Evolutionary conservation across 2,113 vertebrate species (phyloP).

Genomic region (Pao palembangensis): DNA sequence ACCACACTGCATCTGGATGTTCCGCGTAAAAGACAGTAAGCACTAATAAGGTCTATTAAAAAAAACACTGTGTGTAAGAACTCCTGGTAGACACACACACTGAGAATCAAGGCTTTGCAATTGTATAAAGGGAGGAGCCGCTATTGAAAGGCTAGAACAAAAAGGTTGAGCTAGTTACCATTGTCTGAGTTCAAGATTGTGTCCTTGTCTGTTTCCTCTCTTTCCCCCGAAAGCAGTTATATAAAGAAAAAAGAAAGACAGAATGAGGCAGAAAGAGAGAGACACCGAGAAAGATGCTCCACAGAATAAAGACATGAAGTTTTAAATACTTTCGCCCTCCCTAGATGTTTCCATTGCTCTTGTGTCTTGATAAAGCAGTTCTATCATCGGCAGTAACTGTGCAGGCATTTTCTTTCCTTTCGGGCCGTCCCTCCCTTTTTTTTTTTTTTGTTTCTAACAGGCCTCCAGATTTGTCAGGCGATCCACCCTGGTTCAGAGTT

Average conservation of each 20-base stretch:
- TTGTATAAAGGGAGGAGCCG: background rate
- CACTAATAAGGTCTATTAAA: slow-evolving; percentile 26
- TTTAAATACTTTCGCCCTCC: slow-evolving; percentile 1
- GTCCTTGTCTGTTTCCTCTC: slow-evolving; percentile 62
- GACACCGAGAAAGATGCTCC: slow-evolving; percentile 10
- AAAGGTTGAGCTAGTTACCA: slow-evolving; percentile 54
- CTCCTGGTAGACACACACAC: slow-evolving; percentile 12
- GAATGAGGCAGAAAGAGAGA: slow-evolving; percentile 19
- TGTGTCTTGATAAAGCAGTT: slow-evolving; percentile 5
- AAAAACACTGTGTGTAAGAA: slow-evolving; percentile 49
- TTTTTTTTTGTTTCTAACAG: too few relatives aligned
- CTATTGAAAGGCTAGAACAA: background rate
- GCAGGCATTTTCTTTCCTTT: background rate
- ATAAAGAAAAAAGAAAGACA: slow-evolving; percentile 44
- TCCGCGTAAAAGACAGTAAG: slow-evolving; percentile 48
- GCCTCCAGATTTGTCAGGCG: too few relatives aligned
- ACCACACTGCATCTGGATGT: slow-evolving; percentile 22
- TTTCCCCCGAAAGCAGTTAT: slow-evolving; percentile 50
- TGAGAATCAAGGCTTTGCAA: background rate
- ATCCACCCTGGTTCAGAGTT: slow-evolving; percentile 27
- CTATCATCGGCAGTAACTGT: background rate
- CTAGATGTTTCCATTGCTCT: background rate
- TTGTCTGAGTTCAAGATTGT: slow-evolving; percentile 61
- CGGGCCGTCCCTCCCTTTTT: background rate
- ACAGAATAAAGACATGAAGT: slow-evolving; percentile 26